Percentiles rank a stretch among this genome's conserved stretches.
Evolutionary conservation across 2,113 vertebrate species (phyloP).

Genomic region (Corythaixoides concolor): DNA sequence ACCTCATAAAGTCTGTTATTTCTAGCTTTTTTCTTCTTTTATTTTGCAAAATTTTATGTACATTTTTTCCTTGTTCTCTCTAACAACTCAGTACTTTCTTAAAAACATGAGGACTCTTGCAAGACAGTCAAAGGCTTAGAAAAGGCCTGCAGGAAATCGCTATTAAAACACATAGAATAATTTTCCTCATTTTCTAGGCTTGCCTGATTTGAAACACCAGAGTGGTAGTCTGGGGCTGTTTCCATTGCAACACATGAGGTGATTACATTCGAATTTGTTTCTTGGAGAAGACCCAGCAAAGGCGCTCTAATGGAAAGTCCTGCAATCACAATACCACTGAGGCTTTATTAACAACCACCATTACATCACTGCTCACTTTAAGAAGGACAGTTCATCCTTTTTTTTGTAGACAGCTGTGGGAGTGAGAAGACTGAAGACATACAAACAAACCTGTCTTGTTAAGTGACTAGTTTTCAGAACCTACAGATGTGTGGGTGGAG

Average conservation of each 20-base stretch:
- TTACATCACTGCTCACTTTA: neutral
- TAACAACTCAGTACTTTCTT: neutral
- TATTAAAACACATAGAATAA: neutral
- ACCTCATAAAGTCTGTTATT: neutral
- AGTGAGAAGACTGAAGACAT: neutral
- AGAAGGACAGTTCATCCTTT: neutral
- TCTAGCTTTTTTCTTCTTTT: neutral
- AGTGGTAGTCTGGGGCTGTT: neutral
- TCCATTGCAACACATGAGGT: neutral
- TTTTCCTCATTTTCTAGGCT: neutral
- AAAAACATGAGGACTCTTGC: neutral
- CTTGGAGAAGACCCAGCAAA: conserved; percentile 40
- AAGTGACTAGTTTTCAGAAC: neutral
- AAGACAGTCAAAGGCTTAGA: neutral
- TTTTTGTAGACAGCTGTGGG: neutral
- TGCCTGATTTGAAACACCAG: neutral
- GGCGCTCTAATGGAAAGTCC: conserved; percentile 10
- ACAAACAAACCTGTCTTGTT: neutral
- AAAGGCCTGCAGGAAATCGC: neutral
- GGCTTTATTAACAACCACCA: neutral
- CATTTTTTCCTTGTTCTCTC: neutral
- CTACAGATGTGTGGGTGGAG: neutral
- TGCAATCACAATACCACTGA: neutral
- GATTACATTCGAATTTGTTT: conserved; percentile 8
- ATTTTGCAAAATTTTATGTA: neutral